phyloP scores from a whole-genome alignment of 1,140 invertebrate species.

The Pemphigus obesinymphae region DNA sequence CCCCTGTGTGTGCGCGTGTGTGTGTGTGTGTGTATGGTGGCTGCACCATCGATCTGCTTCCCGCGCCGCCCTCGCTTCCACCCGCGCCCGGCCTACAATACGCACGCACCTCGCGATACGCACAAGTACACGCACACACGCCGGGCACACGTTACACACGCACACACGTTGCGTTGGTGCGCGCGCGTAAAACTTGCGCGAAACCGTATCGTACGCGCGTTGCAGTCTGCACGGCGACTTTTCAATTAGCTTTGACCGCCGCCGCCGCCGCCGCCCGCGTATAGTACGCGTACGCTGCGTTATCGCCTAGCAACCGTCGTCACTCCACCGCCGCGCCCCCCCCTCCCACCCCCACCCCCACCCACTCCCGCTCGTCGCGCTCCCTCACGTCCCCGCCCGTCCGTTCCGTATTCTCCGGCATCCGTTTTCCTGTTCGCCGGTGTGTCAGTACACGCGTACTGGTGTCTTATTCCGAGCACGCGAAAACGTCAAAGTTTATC shows the following conservation, averaged over 20 bases:
- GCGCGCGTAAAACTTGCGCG: background rate
- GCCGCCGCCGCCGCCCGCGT: background rate
- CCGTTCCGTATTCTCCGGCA: background rate
- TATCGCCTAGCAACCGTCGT: slow-evolving; percentile 20
- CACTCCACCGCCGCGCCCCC: background rate
- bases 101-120: background rate
- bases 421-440: background rate
- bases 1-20: background rate
- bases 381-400: background rate
- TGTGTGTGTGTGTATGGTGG: background rate
- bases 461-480: no score
- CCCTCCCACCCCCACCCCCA: background rate
- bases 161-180: background rate
- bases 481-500: no score
- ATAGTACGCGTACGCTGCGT: background rate
- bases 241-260: slow-evolving; percentile 37
- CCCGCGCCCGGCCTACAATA: background rate
- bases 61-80: background rate
- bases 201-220: background rate
- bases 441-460: no score
- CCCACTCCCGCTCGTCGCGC: background rate
- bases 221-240: slow-evolving; percentile 37
- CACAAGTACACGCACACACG: background rate
- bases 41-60: slow-evolving; percentile 37
- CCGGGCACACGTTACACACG: background rate